Evolutionary conservation across 1,140 invertebrate genomes (phyloP), one percentile per base, ranked within the genome.

Genomic region (Halictus rubicundus): DNA sequence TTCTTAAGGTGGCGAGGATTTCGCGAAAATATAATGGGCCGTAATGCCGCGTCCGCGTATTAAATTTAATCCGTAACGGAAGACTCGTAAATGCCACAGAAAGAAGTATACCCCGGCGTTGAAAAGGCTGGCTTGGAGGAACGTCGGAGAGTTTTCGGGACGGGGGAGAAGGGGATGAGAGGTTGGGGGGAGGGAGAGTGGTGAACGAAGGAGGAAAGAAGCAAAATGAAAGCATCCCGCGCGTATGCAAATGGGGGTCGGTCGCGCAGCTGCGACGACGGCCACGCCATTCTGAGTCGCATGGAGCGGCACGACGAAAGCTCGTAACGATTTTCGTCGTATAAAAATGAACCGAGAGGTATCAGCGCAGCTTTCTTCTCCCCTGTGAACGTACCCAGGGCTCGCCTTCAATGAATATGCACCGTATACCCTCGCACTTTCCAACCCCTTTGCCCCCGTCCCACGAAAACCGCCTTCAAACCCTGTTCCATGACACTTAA

Each of bases 21-120:
- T 66, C 27, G 32, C 10, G 52, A 70, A 61, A 80, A 75, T 75
- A 75, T 73, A 72, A 84, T 23, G 54, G 69, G 21, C 60, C 49
- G 39, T 59, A 57, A 71, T 61, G 27, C 27, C 72, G 32, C 25
- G 66, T 14, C 21, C 63, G 19, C 46, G 46, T 68, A 84, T 84
- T 84, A 70, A 83, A 83, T 80, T 84, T 80, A 84, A 84, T 84
- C 66, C 66, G 46, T 80, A 84, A 80, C 54, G 32, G 80, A 65
- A 78, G 69, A 42, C 68, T 61, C 76, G 57, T 23, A 61, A 81
- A 32, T 64, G 64, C 14, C 72, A 37, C 19, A 2, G 16, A 19
- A 68, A 72, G 76, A 54, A 27, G 60, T 59, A 57, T 57, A n/a
- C 21, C 32, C 54, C 7, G 21, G 21, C 8, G n/a, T 57, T 19